phyloP scores from a whole-genome alignment of 2,113 vertebrate species.

The Delphinus delphis region DNA sequence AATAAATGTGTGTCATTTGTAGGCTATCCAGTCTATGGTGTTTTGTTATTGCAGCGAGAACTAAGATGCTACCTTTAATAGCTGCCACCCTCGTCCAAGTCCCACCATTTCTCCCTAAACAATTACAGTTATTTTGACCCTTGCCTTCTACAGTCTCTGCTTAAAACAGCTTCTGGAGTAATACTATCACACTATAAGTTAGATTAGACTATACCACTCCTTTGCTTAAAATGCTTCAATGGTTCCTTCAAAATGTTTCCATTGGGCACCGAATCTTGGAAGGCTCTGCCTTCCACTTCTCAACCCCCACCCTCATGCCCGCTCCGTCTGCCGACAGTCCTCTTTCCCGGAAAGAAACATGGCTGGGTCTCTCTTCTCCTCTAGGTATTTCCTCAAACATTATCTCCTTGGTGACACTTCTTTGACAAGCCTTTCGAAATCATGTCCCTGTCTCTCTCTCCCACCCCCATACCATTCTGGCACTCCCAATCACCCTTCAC shows the following conservation, averaged over 20 bases:
- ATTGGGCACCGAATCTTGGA: rapidly evolving
- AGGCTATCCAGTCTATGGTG: too few relatives aligned
- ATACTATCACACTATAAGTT: neutral
- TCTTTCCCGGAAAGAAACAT: neutral
- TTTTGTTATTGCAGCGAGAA: neutral
- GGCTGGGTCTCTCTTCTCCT: neutral
- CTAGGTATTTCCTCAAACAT: neutral
- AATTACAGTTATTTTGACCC: rapidly evolving
- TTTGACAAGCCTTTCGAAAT: neutral
- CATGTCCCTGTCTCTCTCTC: neutral
- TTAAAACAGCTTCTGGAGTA: neutral
- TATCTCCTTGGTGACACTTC: too few relatives aligned
- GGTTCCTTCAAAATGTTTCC: neutral
- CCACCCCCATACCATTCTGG: neutral
- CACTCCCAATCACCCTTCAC: neutral
- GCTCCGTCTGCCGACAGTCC: rapidly evolving
- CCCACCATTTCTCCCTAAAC: neutral
- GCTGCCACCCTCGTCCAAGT: rapidly evolving
- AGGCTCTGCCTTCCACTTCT: neutral
- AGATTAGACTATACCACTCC: neutral
- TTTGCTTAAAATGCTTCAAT: neutral
- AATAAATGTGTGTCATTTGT: neutral
- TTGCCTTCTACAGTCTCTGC: neutral
- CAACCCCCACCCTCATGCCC: rapidly evolving
- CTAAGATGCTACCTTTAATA: too few relatives aligned